phyloP scores from a whole-genome alignment of 2,888 invertebrate genomes.

The Drosophila villosipedis region DNA sequence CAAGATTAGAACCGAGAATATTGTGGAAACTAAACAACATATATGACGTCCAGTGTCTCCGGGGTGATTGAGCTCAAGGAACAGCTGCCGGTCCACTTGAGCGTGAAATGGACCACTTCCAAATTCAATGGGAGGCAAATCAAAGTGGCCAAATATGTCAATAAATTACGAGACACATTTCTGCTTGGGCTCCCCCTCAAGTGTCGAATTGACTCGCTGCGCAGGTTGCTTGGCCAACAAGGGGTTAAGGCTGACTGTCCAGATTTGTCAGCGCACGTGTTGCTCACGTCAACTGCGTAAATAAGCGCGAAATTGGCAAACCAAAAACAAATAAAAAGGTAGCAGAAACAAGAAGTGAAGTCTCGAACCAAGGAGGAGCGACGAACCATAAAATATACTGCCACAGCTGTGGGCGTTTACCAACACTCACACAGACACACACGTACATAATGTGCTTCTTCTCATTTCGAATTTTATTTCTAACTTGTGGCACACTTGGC shows the following conservation, averaged over 20 bases:
- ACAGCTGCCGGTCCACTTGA: slow-evolving; percentile 50
- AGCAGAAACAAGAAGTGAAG: slow-evolving; percentile 13
- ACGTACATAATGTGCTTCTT: neutral
- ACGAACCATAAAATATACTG: slow-evolving; percentile 53
- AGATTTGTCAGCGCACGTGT: slow-evolving; percentile 73
- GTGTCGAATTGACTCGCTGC: slow-evolving; percentile 62
- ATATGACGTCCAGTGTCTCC: slow-evolving; percentile 37
- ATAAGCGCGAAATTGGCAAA: slow-evolving; percentile 74
- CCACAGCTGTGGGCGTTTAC: slow-evolving; percentile 50
- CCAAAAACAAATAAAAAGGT: slow-evolving; percentile 9
- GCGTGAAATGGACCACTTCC: slow-evolving; percentile 48
- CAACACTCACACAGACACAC: slow-evolving; percentile 13
- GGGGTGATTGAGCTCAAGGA: slow-evolving; percentile 53
- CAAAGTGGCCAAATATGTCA: slow-evolving; percentile 67
- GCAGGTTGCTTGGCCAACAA: slow-evolving; percentile 23
- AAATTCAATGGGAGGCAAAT: slow-evolving; percentile 45
- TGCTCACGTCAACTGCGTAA: slow-evolving; percentile 74
- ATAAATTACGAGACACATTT: slow-evolving; percentile 61
- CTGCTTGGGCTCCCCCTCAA: slow-evolving; percentile 44
- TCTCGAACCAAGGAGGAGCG: slow-evolving; percentile 26
- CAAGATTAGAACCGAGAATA: neutral
- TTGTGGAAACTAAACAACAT: slow-evolving; percentile 23
- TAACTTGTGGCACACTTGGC: slow-evolving; percentile 53
- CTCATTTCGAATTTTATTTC: slow-evolving; percentile 26
- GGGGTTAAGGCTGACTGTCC: slow-evolving; percentile 54